phyloP scores from a whole-genome alignment of 2,888 invertebrate species.

The Trissolcus japonicus region DNA sequence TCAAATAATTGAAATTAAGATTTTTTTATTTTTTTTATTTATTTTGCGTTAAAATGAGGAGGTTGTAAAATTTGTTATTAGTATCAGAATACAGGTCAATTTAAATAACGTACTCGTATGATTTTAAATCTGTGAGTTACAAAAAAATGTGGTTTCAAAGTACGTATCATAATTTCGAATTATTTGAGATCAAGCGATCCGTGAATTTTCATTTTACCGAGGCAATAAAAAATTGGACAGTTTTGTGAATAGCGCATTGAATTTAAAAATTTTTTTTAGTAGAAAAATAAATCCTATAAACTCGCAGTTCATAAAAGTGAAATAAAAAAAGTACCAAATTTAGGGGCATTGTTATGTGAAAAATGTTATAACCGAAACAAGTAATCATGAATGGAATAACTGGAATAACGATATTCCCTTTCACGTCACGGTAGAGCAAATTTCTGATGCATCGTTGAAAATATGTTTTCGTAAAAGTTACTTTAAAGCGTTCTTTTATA shows the following conservation, averaged over 20 bases:
- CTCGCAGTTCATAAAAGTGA: background rate
- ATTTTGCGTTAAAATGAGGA: slow-evolving; percentile 43
- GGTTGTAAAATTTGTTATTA: slow-evolving; percentile 37
- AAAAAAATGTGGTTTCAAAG: slow-evolving; percentile 27
- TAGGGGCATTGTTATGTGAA: slow-evolving; percentile 1
- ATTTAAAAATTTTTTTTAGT: no score
- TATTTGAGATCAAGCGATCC: slow-evolving; percentile 27
- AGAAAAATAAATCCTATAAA: no score
- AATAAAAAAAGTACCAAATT: background rate
- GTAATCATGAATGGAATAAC: slow-evolving; percentile 18
- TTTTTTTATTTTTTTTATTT: slow-evolving; percentile 19
- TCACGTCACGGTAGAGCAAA: slow-evolving; percentile 16
- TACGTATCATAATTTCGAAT: slow-evolving; percentile 41
- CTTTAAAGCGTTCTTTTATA: slow-evolving; percentile 41
- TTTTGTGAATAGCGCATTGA: background rate
- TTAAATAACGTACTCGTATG: slow-evolving; percentile 41
- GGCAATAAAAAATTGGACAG: background rate
- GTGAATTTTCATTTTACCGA: slow-evolving; percentile 23
- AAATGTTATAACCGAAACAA: background rate
- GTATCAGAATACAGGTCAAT: slow-evolving; percentile 31
- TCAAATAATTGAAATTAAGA: no score
- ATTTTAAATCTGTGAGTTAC: slow-evolving; percentile 45
- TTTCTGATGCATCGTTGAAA: slow-evolving; percentile 20
- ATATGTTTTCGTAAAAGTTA: slow-evolving; percentile 43
- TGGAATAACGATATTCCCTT: slow-evolving; percentile 21